Conservation (phyloP, 53 echinoderm and acorn worm genomes). For the Hippasteria phrygiana region DNA sequence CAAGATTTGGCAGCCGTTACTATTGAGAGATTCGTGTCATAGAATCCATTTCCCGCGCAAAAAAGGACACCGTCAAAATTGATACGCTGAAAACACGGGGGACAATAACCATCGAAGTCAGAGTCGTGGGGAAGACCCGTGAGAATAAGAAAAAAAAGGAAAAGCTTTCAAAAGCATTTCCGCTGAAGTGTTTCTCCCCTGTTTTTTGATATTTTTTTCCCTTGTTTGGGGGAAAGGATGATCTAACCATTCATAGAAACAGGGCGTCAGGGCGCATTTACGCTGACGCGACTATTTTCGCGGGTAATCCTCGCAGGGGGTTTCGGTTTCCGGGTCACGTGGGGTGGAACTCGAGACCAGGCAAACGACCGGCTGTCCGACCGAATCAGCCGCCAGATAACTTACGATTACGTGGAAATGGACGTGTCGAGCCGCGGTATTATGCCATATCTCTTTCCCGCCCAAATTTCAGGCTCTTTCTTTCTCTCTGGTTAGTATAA, state of each 20-base stretch:
- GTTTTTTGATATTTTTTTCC: constrained; percentile 12
- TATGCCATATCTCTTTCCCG: constrained; percentile 57
- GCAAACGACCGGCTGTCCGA: constrained; percentile 52
- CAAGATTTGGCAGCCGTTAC: constrained; percentile 26
- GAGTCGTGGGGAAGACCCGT: not conserved
- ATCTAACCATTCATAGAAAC: constrained; percentile 15
- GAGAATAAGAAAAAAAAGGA: constrained; percentile 23
- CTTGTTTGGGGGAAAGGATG: not conserved
- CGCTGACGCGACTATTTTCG: constrained; percentile 29
- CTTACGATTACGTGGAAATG: constrained; percentile 62
- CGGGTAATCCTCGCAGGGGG: constrained; percentile 33
- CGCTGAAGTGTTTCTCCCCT: constrained; percentile 2
- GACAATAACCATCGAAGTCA: constrained; percentile 18
- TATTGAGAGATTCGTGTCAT: constrained; percentile 10
- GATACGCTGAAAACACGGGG: constrained; percentile 2
- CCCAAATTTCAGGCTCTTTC: not conserved
- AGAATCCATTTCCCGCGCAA: constrained; percentile 10
- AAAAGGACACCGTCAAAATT: constrained; percentile 27
- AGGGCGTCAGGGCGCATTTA: constrained; percentile 33
- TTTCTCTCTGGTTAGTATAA: constrained; percentile 4
- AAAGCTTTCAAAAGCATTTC: constrained; percentile 51
- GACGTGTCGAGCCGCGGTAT: constrained; percentile 61
- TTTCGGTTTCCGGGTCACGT: constrained; percentile 55
- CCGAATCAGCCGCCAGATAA: constrained; percentile 44
- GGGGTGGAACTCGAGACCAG: constrained; percentile 21